Evolutionary conservation across 1,140 invertebrate species (phyloP), one percentile per base, ranked within the genome.

Genomic region (Leptoteleia sp.): DNA sequence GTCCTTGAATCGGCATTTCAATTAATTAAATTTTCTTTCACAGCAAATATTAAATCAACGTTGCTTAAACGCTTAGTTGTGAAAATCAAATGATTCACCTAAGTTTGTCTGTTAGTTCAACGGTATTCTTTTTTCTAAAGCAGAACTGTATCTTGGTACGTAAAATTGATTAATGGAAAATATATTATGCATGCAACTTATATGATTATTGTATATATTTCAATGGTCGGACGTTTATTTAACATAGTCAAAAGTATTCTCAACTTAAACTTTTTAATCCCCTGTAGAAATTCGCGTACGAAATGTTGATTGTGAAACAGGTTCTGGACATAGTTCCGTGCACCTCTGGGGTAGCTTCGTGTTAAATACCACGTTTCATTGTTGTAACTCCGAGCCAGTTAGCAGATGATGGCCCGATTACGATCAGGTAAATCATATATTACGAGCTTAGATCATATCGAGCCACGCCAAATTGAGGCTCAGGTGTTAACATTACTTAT

Each of bases 401-500:
- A 33, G 55, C 55, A 54, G 67, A 71, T 62, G 67, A 61, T 45
- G 27, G 47, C 3, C 37, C 22, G 67, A 71, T 71, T 71, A 71
- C 11, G 43, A 71, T 71, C 55, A 42, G 31, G 19, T 55, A 62
- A 62, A 72, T 72, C 47, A 62, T 72, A 72, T 72, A 62, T 72
- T 72, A 62, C 16, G 13, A 3, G 25, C 43, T 50, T 43, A 70
- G 65, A 70, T 70, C 27, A 33, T 61, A 70, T 70, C 54, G 17
- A 43, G 27, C 43, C 6, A 17, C 6, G 35, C 25, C 43, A 59
- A 52, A 70, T 70, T 59, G 54, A 27, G 54, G 65, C 37, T 50
- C 43, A 70, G 45, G 65, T 70, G 65, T 70, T 70, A 70, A 61
- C 65, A 61, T 61, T 59, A 43, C 54, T 70, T 70, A 70, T 70